phyloP scores from a whole-genome alignment of 2,888 invertebrate species.

The Criorhina ranunculi region DNA sequence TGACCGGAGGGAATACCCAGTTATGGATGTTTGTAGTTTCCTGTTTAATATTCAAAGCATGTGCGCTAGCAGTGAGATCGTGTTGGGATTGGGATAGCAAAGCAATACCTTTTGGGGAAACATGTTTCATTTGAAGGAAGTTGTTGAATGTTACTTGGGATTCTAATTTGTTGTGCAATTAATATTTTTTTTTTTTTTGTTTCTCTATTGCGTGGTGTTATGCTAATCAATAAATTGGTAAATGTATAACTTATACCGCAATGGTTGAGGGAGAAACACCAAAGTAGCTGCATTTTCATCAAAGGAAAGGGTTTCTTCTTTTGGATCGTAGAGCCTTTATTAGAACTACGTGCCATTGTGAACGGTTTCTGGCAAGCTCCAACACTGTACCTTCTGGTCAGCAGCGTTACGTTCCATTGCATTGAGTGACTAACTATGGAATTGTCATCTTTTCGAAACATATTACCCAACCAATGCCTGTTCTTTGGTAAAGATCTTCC shows the following conservation, averaged over 20 bases:
- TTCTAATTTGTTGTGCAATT: constrained; percentile 4
- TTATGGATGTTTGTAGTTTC: constrained; percentile 25
- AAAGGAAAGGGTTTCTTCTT: no score
- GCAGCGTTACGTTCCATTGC: no score
- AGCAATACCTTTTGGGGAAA: constrained; percentile 18
- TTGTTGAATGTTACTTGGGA: not conserved
- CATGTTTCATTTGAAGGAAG: constrained; percentile 10
- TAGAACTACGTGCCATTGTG: no score
- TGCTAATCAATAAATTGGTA: constrained; percentile 2
- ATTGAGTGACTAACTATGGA: no score
- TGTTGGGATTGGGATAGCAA: constrained; percentile 6
- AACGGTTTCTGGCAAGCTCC: no score
- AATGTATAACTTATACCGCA: not conserved
- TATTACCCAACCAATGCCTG: no score
- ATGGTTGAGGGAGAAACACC: no score
- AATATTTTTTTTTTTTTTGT: not conserved
- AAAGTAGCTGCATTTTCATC: no score
- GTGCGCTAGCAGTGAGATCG: not conserved
- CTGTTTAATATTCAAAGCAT: constrained; percentile 60
- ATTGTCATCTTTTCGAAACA: no score
- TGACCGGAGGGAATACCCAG: constrained; percentile 57
- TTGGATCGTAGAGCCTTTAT: no score
- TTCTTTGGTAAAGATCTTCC: no score
- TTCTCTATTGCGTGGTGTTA: not conserved
- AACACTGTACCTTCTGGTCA: no score